A percentile compares a stretch with the other conserved stretches of the same genome.
Conservation (phyloP, 2,797 vertebrate genomes). For the Geranospiza caerulescens region DNA sequence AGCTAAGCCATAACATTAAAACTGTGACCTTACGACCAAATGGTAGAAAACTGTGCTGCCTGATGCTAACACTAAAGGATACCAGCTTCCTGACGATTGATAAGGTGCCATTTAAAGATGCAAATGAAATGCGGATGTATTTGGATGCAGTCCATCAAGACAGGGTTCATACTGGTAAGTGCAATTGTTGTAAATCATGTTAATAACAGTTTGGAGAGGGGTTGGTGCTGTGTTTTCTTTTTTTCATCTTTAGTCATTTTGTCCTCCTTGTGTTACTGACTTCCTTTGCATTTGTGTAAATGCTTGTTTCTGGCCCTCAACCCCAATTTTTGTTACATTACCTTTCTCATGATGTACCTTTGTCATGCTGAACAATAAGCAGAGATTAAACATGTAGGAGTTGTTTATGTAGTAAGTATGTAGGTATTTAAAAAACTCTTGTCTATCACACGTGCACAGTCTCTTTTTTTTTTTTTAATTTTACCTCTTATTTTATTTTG, state of each 20-base stretch:
- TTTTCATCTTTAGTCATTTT: background rate
- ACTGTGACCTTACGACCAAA: slow-evolving; percentile 78
- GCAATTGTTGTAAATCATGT: background rate
- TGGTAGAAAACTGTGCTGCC: slow-evolving; percentile 79
- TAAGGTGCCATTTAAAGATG: slow-evolving; percentile 81
- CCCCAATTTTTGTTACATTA: background rate
- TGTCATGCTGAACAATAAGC: background rate
- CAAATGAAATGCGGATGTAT: slow-evolving; percentile 88
- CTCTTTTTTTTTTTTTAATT: background rate
- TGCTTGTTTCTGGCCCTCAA: background rate
- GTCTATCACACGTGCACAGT: background rate
- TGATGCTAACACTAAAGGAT: slow-evolving; percentile 90
- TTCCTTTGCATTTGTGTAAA: background rate
- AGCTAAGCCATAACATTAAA: slow-evolving; percentile 97
- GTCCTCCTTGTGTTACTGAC: background rate
- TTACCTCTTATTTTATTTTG: background rate
- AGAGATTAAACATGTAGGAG: background rate
- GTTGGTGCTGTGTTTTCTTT: background rate
- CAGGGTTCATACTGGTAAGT: slow-evolving; percentile 83
- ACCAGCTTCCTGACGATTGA: slow-evolving; percentile 86
- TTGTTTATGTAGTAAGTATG: background rate
- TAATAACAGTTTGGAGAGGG: background rate
- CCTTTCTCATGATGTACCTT: background rate
- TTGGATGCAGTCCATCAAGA: slow-evolving; percentile 88
- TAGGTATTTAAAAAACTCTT: background rate